A percentile compares a stretch with the other conserved stretches of the same genome.
phyloP scores from a whole-genome alignment of 2,113 vertebrate species.

The Lanius ludovicianus region DNA sequence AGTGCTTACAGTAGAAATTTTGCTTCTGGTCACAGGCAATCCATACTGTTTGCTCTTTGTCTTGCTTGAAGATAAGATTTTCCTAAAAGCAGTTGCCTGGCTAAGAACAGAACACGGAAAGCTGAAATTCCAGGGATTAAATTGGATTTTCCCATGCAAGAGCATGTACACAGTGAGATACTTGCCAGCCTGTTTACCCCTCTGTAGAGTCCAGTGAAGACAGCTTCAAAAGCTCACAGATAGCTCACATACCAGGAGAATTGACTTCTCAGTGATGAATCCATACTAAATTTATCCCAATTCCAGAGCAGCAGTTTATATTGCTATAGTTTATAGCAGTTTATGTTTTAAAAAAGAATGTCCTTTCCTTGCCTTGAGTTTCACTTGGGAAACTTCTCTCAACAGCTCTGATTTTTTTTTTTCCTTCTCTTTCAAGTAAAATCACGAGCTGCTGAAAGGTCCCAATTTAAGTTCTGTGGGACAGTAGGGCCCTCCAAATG shows the following conservation, averaged over 20 bases:
- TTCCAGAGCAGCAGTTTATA: neutral
- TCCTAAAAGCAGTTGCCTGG: neutral
- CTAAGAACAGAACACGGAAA: neutral
- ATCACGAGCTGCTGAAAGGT: conserved; percentile 33
- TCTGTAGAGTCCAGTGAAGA: neutral
- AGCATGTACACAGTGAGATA: neutral
- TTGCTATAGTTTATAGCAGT: neutral
- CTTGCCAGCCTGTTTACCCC: neutral
- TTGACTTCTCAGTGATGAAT: neutral
- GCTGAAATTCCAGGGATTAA: neutral
- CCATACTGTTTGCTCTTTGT: neutral
- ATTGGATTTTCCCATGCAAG: conserved; percentile 17
- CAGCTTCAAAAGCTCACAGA: neutral
- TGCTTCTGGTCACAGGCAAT: neutral
- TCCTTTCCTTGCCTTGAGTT: conserved; percentile 4
- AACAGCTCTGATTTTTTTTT: neutral
- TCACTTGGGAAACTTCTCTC: conserved; percentile 57
- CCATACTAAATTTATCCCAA: conserved; percentile 27
- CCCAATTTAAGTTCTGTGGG: conserved; percentile 11
- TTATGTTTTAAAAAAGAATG: conserved; percentile 2
- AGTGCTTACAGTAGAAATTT: neutral
- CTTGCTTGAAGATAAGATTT: neutral
- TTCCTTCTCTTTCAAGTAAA: neutral
- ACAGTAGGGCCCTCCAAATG: neutral
- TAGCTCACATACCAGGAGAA: conserved; percentile 1